Evolutionary conservation across 2,113 vertebrate species (phyloP), one percentile per base, ranked within the genome.

Genomic region (Ophiodon elongatus): DNA sequence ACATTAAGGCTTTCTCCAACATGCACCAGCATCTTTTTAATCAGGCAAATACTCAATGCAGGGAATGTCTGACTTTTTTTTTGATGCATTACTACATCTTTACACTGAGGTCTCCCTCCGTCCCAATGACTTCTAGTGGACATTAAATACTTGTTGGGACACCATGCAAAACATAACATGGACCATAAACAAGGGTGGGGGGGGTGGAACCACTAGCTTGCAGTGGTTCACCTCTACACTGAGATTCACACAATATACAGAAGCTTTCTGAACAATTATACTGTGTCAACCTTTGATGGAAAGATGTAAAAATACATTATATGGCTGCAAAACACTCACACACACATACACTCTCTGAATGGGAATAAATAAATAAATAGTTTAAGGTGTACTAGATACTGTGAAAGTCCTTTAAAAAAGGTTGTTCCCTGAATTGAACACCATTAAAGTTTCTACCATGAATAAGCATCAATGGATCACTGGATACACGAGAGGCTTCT

Each of bases 281-380:
- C 33, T 41, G 23, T 50, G 47, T 27, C 31, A 43, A 39, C 68
- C 35, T 59, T 7, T 13, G 25, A 57, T 33, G 43, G 62, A 65
- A 69, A 75, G 1, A 59, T 41, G 60, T 43, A 39, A 64, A 71
- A 63, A 27, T 19, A 41, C 4, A 65, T 54, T 11, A 54, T 3
- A 56, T 56, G 8, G 9, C 8, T 37, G 13, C n/a, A 43, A 57
- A 4, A 25, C 25, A 50, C 25, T 39, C n/a, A 72, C 45, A 54
- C 27, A 39, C 35, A 31, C 14, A 23, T 2, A 50, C 47, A 35
- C 17, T 82, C 72, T 65, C 10, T 15, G 56, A 25, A 25, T 31
- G 29, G 29, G 57, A 60, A 15, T 59, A 72, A 88, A 94, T 84
- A 90, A 93, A 94, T 94, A 94, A 93, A 90, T 92, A 91, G 21